A percentile compares a stretch with the other conserved stretches of the same genome.
phyloP scores from a whole-genome alignment of 1,140 invertebrate species.

The Drosophila nikananu region DNA sequence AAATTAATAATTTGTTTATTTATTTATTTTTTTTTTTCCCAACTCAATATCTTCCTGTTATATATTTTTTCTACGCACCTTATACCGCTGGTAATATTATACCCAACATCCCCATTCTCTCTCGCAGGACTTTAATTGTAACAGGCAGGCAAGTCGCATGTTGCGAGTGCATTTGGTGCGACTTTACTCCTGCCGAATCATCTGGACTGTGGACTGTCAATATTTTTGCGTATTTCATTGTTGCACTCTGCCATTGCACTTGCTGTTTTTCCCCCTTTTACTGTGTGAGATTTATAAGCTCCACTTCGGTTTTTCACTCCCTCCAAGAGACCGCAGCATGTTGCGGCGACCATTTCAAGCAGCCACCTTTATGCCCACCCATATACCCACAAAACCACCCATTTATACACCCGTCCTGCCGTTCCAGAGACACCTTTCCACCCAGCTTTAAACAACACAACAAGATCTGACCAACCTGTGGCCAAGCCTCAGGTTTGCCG shows the following conservation, averaged over 20 bases:
- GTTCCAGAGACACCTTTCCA: neutral
- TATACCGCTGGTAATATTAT: neutral
- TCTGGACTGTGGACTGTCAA: constrained; percentile 70
- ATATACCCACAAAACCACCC: constrained; percentile 17
- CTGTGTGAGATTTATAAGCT: constrained; percentile 66
- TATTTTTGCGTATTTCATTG: constrained; percentile 83
- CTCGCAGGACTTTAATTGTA: constrained; percentile 66
- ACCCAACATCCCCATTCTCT: neutral
- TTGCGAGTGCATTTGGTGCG: constrained; percentile 63
- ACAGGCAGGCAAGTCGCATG: constrained; percentile 61
- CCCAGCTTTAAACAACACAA: constrained; percentile 13
- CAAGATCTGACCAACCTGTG: constrained; percentile 71
- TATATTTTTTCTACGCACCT: neutral
- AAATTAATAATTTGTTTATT: neutral
- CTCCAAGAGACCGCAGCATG: constrained; percentile 67
- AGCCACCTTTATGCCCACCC: constrained; percentile 3
- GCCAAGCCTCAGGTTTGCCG: constrained; percentile 49
- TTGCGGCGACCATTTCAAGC: constrained; percentile 57
- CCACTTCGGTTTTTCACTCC: constrained; percentile 13
- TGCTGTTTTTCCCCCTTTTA: constrained; percentile 28
- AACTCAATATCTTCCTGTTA: neutral
- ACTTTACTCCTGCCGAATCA: constrained; percentile 9
- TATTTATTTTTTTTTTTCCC: neutral
- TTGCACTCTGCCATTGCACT: constrained; percentile 53
- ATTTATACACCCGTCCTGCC: neutral